Conservation (phyloP, 2,888 invertebrate genomes). For the Drosophila pseudotalamancana region DNA sequence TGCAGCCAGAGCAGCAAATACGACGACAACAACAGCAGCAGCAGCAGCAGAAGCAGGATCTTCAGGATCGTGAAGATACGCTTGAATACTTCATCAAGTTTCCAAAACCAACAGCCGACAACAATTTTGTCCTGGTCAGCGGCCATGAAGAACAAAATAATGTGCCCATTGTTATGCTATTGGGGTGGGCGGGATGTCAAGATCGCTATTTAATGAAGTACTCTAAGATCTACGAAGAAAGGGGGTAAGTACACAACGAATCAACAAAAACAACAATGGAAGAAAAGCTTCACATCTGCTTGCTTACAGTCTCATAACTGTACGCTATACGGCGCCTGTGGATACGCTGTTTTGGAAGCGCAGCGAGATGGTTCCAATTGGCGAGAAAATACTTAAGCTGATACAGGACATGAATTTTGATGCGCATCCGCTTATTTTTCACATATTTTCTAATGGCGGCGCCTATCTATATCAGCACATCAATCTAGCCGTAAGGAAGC, state of each 20-base stretch:
- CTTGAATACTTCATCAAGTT: conserved; percentile 88
- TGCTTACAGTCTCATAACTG: conserved; percentile 87
- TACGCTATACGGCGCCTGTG: conserved; percentile 89
- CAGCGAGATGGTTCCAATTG: conserved; percentile 87
- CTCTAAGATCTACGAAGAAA: conserved; percentile 90
- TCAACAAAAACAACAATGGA: background rate
- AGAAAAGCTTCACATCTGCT: background rate
- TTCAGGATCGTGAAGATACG: conserved; percentile 82
- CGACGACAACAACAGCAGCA: background rate
- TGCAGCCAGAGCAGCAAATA: background rate
- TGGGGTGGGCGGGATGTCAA: conserved; percentile 93
- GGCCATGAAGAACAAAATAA: conserved; percentile 86
- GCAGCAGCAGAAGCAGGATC: conserved; percentile 24
- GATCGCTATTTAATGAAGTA: conserved; percentile 92
- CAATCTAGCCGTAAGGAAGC: conserved; percentile 86
- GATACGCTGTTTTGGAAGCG: conserved; percentile 88
- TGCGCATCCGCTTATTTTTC: conserved; percentile 89
- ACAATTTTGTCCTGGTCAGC: conserved; percentile 86
- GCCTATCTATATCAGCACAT: conserved; percentile 89
- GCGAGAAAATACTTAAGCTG: conserved; percentile 87
- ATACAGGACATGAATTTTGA: conserved; percentile 88
- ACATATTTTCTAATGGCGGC: conserved; percentile 91
- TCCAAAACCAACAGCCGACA: conserved; percentile 85
- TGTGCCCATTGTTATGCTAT: conserved; percentile 89
- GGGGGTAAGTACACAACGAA: conserved; percentile 86